These are phyloP conservation scores for Norana najaformis DNA, from an alignment of 2,888 invertebrate species.

Conservation along the genomic window DNA sequence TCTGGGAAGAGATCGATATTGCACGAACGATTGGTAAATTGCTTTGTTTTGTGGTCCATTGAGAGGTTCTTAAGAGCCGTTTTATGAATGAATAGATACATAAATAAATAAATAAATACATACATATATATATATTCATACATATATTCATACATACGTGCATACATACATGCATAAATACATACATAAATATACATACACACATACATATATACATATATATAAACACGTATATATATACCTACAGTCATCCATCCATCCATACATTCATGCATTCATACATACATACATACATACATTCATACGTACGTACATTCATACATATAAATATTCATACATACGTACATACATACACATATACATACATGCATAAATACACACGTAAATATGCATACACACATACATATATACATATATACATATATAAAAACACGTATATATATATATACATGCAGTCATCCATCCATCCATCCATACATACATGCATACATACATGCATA, in stretches of 20 bases:
- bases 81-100: not conserved
- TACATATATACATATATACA: no score
- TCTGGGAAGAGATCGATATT: not conserved
- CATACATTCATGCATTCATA: not conserved
- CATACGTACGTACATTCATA: not conserved
- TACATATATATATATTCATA: not conserved
- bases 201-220: not conserved
- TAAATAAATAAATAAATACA: not conserved
- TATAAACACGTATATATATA: constrained; percentile 25
- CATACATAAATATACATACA: not conserved
- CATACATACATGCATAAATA: not conserved
- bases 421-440: no score
- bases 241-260: not conserved
- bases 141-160: constrained; percentile 8
- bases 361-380: not conserved
- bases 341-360: constrained; percentile 25
- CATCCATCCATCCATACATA: no score
- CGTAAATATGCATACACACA: not conserved
- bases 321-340: not conserved
- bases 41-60: not conserved
- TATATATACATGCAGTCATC: no score
- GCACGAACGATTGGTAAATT: not conserved
- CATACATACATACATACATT: not conserved
- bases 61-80: not conserved
- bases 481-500: no score